Percentiles rank a stretch among this genome's conserved stretches.
Evolutionary conservation across 2,888 invertebrate genomes (phyloP).

Genomic region (Clistopyga incitator): DNA sequence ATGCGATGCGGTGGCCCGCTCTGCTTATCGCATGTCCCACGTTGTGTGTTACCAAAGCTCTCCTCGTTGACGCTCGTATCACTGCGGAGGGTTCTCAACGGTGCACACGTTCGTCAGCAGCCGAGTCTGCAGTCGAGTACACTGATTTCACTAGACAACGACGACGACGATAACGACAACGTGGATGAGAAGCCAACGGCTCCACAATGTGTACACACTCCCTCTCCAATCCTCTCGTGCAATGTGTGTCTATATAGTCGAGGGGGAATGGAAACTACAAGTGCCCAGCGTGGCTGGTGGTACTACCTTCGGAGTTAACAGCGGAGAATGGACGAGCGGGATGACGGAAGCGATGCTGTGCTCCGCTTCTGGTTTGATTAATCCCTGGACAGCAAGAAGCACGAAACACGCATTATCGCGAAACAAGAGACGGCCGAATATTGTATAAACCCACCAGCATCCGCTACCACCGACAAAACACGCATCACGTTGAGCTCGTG

Average conservation of each 20-base stretch:
- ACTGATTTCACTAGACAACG: slow-evolving; percentile 56
- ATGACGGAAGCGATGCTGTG: slow-evolving; percentile 60
- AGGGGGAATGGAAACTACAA: slow-evolving; percentile 46
- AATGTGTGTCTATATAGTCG: slow-evolving; percentile 27
- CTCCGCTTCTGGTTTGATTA: slow-evolving; percentile 65
- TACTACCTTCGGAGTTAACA: slow-evolving; percentile 55
- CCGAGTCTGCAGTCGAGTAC: slow-evolving; percentile 21
- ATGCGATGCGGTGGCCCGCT: not conserved
- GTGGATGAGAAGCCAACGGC: slow-evolving; percentile 5
- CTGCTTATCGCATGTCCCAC: slow-evolving; percentile 21
- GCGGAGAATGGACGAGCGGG: slow-evolving; percentile 41
- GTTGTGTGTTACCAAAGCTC: slow-evolving; percentile 20
- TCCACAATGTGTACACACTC: slow-evolving; percentile 15
- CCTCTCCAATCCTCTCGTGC: slow-evolving; percentile 10
- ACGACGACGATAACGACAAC: slow-evolving; percentile 12
- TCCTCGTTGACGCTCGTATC: slow-evolving; percentile 47
- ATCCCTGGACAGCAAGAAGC: slow-evolving; percentile 66
- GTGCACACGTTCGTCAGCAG: not conserved
- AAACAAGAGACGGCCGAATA: slow-evolving; percentile 55
- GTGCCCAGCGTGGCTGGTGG: slow-evolving; percentile 30
- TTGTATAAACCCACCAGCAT: slow-evolving; percentile 32
- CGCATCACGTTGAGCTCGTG: slow-evolving; percentile 35
- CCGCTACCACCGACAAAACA: slow-evolving; percentile 9
- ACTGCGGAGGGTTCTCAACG: slow-evolving; percentile 23
- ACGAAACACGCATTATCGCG: slow-evolving; percentile 66